Evolutionary conservation across 35 echinoderm and acorn worm species (phyloP).

Genomic region (Diadema setosum): DNA sequence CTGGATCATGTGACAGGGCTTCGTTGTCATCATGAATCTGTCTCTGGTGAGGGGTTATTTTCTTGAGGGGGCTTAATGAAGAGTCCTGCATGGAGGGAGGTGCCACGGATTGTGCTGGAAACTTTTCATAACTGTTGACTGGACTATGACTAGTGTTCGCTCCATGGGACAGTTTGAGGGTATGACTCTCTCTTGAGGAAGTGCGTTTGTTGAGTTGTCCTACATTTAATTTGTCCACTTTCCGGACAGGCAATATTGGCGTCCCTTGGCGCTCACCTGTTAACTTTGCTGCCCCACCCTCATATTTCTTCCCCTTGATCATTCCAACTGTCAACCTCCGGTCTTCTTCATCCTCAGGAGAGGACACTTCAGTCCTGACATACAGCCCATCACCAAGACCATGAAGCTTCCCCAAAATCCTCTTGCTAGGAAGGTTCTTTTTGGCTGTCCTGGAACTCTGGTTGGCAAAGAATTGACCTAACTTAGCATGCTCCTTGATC

Average conservation of each 20-base stretch:
- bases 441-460: background rate
- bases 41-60: constrained; percentile 78
- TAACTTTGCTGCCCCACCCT: background rate
- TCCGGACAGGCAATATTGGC: background rate
- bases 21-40: constrained; percentile 75
- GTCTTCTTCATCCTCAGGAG: background rate
- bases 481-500: constrained; percentile 9
- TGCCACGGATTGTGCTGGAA: constrained; percentile 2
- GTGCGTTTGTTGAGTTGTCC: background rate
- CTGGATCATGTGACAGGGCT: background rate
- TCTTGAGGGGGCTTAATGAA: constrained; percentile 58
- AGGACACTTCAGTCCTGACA: background rate
- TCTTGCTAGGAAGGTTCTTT: background rate
- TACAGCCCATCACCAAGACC: background rate
- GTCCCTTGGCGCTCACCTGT: background rate
- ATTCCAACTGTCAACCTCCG: background rate
- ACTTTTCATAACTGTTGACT: constrained; percentile 38
- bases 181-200: background rate
- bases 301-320: background rate
- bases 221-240: background rate
- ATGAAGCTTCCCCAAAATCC: background rate
- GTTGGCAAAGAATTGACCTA: constrained; percentile 1
- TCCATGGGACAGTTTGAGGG: background rate
- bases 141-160: background rate
- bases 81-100: background rate